phyloP scores from a whole-genome alignment of 2,888 invertebrate genomes.

The Pinctada fucata region DNA sequence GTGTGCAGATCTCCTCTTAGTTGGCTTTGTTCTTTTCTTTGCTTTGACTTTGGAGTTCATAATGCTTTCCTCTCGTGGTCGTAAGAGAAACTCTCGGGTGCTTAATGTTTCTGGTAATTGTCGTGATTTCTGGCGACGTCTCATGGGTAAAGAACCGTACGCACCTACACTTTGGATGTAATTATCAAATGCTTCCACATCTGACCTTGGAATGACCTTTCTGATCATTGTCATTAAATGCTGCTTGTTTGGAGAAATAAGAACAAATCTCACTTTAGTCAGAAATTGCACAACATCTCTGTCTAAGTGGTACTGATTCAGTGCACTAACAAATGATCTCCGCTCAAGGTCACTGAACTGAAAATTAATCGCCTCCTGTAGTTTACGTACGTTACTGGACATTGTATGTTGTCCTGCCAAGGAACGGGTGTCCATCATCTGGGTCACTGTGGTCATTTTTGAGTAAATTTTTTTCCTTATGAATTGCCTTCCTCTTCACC shows the following conservation, averaged over 20 bases:
- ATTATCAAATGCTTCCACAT: slow-evolving; percentile 63
- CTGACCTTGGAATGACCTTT: slow-evolving; percentile 63
- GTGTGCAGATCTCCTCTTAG: not conserved
- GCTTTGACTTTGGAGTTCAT: not conserved
- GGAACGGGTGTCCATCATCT: not conserved
- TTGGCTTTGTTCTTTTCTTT: not conserved
- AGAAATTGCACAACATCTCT: slow-evolving; percentile 67
- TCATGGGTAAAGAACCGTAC: slow-evolving; percentile 2
- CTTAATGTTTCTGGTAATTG: not conserved
- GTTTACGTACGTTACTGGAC: slow-evolving; percentile 60
- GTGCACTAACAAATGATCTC: slow-evolving; percentile 61
- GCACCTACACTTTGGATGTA: not conserved
- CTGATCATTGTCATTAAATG: slow-evolving; percentile 62
- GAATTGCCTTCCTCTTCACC: too few species aligned
- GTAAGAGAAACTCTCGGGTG: not conserved
- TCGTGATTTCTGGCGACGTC: not conserved
- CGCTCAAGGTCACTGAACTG: slow-evolving; percentile 65
- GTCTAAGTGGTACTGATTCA: slow-evolving; percentile 64
- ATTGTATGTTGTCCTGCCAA: slow-evolving; percentile 41
- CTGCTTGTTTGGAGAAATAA: slow-evolving; percentile 70
- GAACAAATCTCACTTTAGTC: slow-evolving; percentile 58
- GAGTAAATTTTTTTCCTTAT: too few species aligned
- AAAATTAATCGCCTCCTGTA: slow-evolving; percentile 68
- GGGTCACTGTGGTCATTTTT: too few species aligned
- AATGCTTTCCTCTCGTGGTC: not conserved